Percentiles rank a stretch among this genome's conserved stretches.
These are phyloP conservation scores for Prorops nasuta DNA, from an alignment of 1,140 invertebrate species.

Conservation along the genomic window DNA sequence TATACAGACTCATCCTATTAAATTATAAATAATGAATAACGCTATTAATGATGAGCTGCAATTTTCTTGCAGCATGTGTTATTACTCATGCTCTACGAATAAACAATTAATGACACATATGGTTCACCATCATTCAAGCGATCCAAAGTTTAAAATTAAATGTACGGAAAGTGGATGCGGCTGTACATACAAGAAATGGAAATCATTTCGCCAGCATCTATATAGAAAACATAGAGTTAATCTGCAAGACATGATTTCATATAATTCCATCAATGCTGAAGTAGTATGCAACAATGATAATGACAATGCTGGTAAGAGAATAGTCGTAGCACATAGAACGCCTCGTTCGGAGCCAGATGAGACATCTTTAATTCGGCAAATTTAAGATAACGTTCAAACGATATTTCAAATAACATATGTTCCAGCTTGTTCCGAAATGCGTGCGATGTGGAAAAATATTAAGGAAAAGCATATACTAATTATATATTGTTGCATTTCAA, in stretches of 20 bases:
- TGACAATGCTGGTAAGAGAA: neutral
- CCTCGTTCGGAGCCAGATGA: too few relatives aligned
- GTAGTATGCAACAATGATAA: neutral
- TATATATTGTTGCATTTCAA: neutral
- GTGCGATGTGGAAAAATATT: too few relatives aligned
- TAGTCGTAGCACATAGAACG: too few relatives aligned
- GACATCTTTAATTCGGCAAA: neutral
- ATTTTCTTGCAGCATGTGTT: neutral
- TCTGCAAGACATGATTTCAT: neutral
- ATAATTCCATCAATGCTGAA: neutral
- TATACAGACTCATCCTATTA: neutral
- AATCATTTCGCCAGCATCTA: conserved; percentile 15
- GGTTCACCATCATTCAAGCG: conserved; percentile 4
- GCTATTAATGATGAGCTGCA: neutral
- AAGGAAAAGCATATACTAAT: too few relatives aligned
- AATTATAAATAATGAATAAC: neutral
- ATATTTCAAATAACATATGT: neutral
- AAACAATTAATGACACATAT: conserved; percentile 5
- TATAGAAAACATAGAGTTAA: conserved; percentile 10
- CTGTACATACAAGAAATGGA: conserved; percentile 15
- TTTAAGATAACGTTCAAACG: neutral
- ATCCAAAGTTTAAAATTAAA: conserved; percentile 17
- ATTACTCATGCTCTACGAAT: neutral
- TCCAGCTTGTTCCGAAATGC: neutral
- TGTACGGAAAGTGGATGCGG: conserved; percentile 17